Evolutionary conservation across 2,113 vertebrate species (phyloP).

Genomic region (Chaetops frenatus): DNA sequence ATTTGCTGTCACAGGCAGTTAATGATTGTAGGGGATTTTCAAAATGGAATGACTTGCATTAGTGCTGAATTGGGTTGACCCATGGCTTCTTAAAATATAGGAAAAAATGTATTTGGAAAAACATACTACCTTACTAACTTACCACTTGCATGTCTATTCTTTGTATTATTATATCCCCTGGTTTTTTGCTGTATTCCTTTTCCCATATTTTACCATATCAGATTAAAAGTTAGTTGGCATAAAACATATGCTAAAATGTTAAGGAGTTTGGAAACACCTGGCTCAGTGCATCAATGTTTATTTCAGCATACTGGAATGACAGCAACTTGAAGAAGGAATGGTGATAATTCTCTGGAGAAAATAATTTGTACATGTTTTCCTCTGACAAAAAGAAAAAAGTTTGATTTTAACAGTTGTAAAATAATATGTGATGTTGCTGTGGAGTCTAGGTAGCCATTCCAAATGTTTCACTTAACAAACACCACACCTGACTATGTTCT

Average conservation of each 20-base stretch:
- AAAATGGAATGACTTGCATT: neutral
- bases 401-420: neutral
- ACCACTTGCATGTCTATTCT: neutral
- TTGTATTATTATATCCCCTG: neutral
- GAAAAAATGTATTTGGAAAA: neutral
- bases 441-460: neutral
- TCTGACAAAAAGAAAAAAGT: neutral
- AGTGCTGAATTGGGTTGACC: neutral
- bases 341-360: neutral
- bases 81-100: neutral
- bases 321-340: neutral
- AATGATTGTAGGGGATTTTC: neutral
- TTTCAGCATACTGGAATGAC: neutral
- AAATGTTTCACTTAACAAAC: neutral
- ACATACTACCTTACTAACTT: neutral
- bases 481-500: neutral
- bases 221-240: neutral
- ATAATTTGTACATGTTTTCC: neutral
- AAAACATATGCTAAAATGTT: neutral
- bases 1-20: neutral
- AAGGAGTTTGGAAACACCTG: neutral
- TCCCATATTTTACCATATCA: neutral
- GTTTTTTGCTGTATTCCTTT: neutral
- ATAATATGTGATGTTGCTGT: neutral
- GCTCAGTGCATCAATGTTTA: neutral